Evolutionary conservation across 2,888 invertebrate genomes (phyloP).

Genomic region (Hermodice carunculata): DNA sequence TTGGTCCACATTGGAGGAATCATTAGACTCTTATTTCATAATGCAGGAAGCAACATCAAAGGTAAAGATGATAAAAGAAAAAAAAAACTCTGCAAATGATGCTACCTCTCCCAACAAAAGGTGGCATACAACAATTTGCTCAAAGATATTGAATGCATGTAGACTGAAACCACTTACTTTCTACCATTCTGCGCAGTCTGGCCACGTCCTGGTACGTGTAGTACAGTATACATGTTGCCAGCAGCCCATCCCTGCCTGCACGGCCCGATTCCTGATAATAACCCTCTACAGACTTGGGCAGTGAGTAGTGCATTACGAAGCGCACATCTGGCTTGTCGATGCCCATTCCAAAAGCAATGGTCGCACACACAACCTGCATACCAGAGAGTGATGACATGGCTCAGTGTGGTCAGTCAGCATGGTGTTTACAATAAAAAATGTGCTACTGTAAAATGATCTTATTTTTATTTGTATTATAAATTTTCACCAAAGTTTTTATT

Average conservation of each 20-base stretch:
- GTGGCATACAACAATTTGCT: no score
- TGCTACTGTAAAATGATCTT: no score
- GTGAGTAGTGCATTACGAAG: conserved; percentile 91
- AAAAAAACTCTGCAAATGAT: no score
- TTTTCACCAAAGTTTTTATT: not conserved
- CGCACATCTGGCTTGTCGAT: conserved; percentile 70
- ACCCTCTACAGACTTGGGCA: conserved; percentile 96
- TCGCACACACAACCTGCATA: conserved; percentile 69
- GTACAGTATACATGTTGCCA: conserved; percentile 87
- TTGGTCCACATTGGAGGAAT: no score
- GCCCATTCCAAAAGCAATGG: conserved; percentile 71
- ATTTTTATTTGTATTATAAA: no score
- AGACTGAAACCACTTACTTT: conserved; percentile 66
- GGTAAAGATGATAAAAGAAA: no score
- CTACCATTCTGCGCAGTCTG: conserved; percentile 64
- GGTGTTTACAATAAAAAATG: no score
- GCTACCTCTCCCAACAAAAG: no score
- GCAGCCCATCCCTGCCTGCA: conserved; percentile 93
- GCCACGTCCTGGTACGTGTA: conserved; percentile 86
- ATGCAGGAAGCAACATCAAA: no score
- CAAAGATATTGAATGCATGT: no score
- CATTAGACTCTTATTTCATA: no score
- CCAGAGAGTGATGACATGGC: not conserved
- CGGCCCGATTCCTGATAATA: conserved; percentile 98
- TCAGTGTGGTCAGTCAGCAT: no score